Base-by-base conservation (phyloP, 1,140 invertebrate species). In the Diploscapter pachys region DNA sequence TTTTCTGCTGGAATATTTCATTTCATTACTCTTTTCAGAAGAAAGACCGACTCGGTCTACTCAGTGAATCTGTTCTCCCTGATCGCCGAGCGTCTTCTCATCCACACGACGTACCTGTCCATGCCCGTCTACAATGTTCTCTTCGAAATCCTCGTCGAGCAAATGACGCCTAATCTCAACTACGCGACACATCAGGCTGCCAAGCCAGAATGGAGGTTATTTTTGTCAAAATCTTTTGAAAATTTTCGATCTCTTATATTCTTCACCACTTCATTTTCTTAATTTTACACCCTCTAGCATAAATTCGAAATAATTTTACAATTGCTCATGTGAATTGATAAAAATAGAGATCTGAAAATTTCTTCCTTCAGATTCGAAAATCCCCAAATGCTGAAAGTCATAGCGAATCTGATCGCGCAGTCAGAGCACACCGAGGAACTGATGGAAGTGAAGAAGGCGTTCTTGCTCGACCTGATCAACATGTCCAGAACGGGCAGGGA, bases 41-140 rank as follows among this genome's bases (percentile, higher is more conserved):
- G 96, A 78, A 98, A 99, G 87, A 96, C 96, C 86, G 95, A 98
- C 86, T 93, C 96, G 9, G 96, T 99, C 94, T 94, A 93, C 81
- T 94, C 95, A 4, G 92, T 96, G 87, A 99, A 99, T 89, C 89
- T 99, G 79, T 98, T 98, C 88, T 96, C 95, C 13, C 86, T 99
- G 75, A 88, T 99, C 71, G 92, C 94, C 3, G 96, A 98, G 86
- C 89, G 95, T 76, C 88, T 99, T 71, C 89, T 96, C 75, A 86
- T 95, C 5, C 93, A 96, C 84, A 92, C 93, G 83, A 93, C 93
- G 86, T 91, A 91, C 13, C 89, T 98, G 31, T 91, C 93, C 31
- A 88, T 98, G 85, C 91, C 94, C 57, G 96, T 93, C 6, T 99
- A 99, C 89, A 98, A 98, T 89, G 95, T 95, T 75, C 90, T 99